Base-by-base conservation (phyloP, 2,797 vertebrate genomes). In the Chaetophractus vellerosus region DNA sequence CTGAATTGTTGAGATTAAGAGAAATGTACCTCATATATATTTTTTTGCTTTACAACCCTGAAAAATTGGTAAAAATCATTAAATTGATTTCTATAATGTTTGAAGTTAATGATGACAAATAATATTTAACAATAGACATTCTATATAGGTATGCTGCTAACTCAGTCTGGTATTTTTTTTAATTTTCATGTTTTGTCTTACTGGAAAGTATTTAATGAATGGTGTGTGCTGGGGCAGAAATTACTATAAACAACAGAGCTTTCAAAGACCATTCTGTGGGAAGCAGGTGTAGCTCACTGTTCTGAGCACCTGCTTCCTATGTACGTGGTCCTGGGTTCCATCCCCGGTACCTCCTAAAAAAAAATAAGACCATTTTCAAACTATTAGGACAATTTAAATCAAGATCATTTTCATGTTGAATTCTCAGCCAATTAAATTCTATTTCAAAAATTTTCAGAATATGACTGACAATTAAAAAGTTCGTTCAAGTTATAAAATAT, bases 371-470 rank as follows among this genome's bases (percentile, higher is more conserved):
- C 14, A 61, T 48, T 83, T 83, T 64, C 14, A 95, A 97, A 88
- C 45, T 75, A 9, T 83, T 76, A 92, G 76, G 63, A 88, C 36
- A 6, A 81, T 80, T 97, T 74, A 48, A 71, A 80, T 78, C 89
- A 93, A 90, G 21, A 80, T 71, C 19, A 26, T 71, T 97, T 97
- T 83, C 88, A 88, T 71, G 15, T 93, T 63, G 55, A 93, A 80
- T 91, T 96, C 74, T 91, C 74, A 86, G 94, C 93, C 82, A 92
- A 95, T 57, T 61, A 94, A 96, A 97, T 75, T 16, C 21, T 87
- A 52, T 92, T 93, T 92, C 45, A 19, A 28, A 68, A 63, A 64
- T 12, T 57, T 95, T 74, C 66, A 71, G 24, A 82, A 48, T 92
- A 69, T 52, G 74, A 82, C 10, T 93, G 55, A 93, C 68, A 93